A percentile compares a stretch with the other conserved stretches of the same genome.
Conservation (phyloP, 1,140 invertebrate species). For the Druon quercuslanigerum region DNA sequence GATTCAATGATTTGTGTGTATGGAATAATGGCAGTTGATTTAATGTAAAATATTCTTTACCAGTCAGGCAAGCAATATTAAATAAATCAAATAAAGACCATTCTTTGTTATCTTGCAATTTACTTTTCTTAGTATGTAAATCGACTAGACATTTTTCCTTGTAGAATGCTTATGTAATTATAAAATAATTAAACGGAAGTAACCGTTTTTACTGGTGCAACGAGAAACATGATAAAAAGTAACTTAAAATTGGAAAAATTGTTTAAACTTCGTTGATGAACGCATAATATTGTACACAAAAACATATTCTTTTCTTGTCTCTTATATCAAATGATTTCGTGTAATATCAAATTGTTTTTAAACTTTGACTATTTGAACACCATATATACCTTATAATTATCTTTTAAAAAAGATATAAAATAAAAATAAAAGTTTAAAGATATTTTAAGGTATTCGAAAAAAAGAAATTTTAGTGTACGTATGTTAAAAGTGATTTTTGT, state of each 20-base stretch:
- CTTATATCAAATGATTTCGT: too few species aligned
- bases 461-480: not conserved
- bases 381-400: not conserved
- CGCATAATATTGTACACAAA: not conserved
- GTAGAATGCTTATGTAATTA: not conserved
- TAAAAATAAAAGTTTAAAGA: not conserved
- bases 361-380: too few species aligned
- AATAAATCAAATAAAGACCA: not conserved
- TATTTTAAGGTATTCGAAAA: not conserved
- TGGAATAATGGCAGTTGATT: not conserved
- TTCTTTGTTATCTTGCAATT: not conserved
- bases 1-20: constrained; percentile 1
- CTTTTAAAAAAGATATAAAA: constrained; percentile 5
- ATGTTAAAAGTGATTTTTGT: not conserved
- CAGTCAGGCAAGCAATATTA: not conserved
- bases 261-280: not conserved
- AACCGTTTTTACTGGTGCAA: not conserved
- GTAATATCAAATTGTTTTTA: too few species aligned
- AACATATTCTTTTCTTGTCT: too few species aligned
- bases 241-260: too few species aligned
- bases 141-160: not conserved
- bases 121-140: not conserved
- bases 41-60: not conserved
- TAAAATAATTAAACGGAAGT: constrained; percentile 1
- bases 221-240: not conserved